Conservation (phyloP, 2,888 invertebrate species). For the Brachylomia viminalis region DNA sequence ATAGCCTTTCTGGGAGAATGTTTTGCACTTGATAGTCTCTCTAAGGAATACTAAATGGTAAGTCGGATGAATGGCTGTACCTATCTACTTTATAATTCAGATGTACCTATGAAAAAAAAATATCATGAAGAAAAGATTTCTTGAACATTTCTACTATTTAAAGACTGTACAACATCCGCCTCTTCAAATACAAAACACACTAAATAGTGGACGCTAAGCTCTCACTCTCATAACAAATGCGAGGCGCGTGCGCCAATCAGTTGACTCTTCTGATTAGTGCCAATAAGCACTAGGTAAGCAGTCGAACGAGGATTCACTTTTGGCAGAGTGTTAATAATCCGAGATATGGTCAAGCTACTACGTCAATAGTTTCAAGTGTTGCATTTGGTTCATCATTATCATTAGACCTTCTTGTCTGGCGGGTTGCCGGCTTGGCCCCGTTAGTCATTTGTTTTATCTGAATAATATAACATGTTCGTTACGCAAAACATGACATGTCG, state of each 20-base stretch:
- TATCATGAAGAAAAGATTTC: not conserved
- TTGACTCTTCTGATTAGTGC: slow-evolving; percentile 69
- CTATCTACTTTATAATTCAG: not conserved
- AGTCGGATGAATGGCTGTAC: not conserved
- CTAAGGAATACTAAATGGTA: not conserved
- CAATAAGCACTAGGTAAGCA: slow-evolving; percentile 62
- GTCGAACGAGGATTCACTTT: slow-evolving; percentile 43
- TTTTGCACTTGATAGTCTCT: slow-evolving; percentile 12
- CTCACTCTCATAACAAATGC: slow-evolving; percentile 66
- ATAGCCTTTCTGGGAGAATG: slow-evolving; percentile 24
- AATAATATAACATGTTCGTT: slow-evolving; percentile 2
- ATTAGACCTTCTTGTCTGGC: slow-evolving; percentile 1
- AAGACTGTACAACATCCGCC: slow-evolving; percentile 19
- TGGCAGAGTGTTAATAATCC: slow-evolving; percentile 42
- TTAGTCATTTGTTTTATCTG: slow-evolving; percentile 23
- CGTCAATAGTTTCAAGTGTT: not conserved
- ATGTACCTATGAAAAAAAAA: not conserved
- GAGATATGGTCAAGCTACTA: slow-evolving; percentile 8
- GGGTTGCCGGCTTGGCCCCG: not conserved
- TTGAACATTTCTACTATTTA: not conserved
- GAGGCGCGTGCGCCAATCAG: slow-evolving; percentile 64
- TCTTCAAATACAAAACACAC: slow-evolving; percentile 34
- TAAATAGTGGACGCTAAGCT: slow-evolving; percentile 44
- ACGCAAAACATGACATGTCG: slow-evolving; percentile 7
- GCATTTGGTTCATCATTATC: not conserved